Evolutionary conservation across 2,888 invertebrate genomes (phyloP), one percentile per base, ranked within the genome.

Genomic region (Amblyjoppa proteus): DNA sequence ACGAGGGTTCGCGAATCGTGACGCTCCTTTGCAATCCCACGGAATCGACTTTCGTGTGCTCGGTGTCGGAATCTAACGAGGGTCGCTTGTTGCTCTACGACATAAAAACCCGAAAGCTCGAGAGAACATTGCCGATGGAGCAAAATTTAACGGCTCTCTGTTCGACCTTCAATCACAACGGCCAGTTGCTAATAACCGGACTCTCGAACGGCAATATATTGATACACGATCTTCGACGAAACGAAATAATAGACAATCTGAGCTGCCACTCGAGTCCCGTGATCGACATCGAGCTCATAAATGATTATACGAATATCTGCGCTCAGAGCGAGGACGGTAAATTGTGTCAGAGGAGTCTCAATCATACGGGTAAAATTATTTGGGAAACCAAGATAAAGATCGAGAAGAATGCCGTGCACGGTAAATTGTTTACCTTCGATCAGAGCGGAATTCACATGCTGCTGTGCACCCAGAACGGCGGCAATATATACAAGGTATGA

Each of bases 111-210:
- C 95, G 94, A 89, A 95, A 95, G 89, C 90, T 95, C 53, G 95
- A 95, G 28, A 90, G 94, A 82, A 92, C 88, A 11, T 69, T 94
- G 41, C 93, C 93, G 7, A 89, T 93, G 84, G 94, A 94, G 13
- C 89, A 92, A 73, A 94, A 93, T 84, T 93, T 95, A 13, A 94
- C 92, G 7, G 94, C 95, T 0, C 95, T 95, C 70, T 95, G 95
- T 88, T 95, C 95, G 74, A 93, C 95, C 0, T 96, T 95, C 90
- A 96, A 96, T 91, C 96, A 95, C 88, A 95, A 95, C 90, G 96
- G 96, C 7, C 95, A 95, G 88, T 92, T 96, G 25, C 90, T 96
- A 53, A 93, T 96, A 34, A 95, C 95, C 51, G 96, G 96, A 41
- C 94, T 95, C 25, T 95, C 95, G 1, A 96, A 96, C 92, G 96